phyloP scores from a whole-genome alignment of 2,113 vertebrate genomes.

The Tiliqua scincoides region DNA sequence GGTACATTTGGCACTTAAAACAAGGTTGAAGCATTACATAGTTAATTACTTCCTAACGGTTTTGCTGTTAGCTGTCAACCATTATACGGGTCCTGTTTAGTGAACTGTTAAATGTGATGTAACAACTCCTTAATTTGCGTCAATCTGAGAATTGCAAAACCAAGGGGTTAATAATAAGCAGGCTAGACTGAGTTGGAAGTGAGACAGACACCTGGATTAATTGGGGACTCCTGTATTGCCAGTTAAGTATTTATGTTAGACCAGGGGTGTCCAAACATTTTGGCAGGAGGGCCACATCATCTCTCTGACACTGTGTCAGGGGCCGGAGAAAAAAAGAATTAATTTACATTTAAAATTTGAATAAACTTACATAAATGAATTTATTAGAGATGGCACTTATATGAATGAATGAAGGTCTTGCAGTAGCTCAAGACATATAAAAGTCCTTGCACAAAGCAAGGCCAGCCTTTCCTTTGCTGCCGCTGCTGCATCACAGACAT shows the following conservation, averaged over 20 bases:
- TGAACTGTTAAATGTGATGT: not conserved
- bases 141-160: not conserved
- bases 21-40: not conserved
- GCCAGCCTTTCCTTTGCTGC: too few relatives aligned
- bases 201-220: not conserved
- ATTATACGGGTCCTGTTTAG: not conserved
- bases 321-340: too few relatives aligned
- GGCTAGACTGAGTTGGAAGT: not conserved
- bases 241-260: not conserved
- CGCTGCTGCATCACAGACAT: too few relatives aligned
- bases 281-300: too few relatives aligned
- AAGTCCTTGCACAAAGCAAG: too few relatives aligned
- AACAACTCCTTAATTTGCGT: not conserved
- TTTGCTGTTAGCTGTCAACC: not conserved
- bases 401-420: too few relatives aligned
- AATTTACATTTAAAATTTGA: too few relatives aligned
- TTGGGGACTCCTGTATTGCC: not conserved
- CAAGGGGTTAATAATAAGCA: not conserved
- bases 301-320: too few relatives aligned
- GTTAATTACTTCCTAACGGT: not conserved
- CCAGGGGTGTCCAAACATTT: too few relatives aligned
- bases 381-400: too few relatives aligned
- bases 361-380: too few relatives aligned
- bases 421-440: too few relatives aligned
- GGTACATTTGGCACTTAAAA: not conserved